Evolutionary conservation across 2,797 vertebrate genomes (phyloP).

Genomic region (Ctenosaura bakeri): DNA sequence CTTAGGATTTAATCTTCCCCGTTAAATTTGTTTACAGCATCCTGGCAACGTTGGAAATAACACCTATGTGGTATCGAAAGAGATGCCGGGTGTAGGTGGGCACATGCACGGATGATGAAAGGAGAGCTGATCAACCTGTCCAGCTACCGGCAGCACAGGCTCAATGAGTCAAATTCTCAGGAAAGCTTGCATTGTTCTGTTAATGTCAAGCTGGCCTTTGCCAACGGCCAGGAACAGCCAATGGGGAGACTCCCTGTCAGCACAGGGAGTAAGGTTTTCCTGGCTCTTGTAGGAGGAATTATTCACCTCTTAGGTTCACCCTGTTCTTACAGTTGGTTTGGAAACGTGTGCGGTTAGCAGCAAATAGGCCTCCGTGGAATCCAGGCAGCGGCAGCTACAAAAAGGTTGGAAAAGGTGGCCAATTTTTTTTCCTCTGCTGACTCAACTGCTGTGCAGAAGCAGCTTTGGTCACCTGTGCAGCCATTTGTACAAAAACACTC

Average conservation of each 20-base stretch:
- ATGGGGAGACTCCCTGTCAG: no score
- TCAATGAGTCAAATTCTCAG: not conserved
- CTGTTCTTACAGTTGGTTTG: not conserved
- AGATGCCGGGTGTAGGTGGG: no score
- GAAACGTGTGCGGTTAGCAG: no score
- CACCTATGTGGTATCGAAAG: no score
- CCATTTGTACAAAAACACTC: no score
- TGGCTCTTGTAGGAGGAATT: not conserved
- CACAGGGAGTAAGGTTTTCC: no score
- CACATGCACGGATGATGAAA: no score
- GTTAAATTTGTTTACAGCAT: not conserved
- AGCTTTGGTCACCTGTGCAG: no score
- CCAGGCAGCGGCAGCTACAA: no score
- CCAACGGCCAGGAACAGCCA: not conserved
- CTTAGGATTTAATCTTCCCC: not conserved
- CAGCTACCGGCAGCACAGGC: not conserved
- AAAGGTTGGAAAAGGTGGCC: not conserved
- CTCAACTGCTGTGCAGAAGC: not conserved
- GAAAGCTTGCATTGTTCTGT: not conserved
- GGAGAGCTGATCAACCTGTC: not conserved
- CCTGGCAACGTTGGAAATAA: not conserved
- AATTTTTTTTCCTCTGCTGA: not conserved
- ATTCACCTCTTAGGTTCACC: not conserved
- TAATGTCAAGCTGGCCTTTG: not conserved
- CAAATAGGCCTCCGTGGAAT: no score